A percentile compares a stretch with the other conserved stretches of the same genome.
Evolutionary conservation across 2,113 vertebrate species (phyloP).

Genomic region (Plecotus auritus): DNA sequence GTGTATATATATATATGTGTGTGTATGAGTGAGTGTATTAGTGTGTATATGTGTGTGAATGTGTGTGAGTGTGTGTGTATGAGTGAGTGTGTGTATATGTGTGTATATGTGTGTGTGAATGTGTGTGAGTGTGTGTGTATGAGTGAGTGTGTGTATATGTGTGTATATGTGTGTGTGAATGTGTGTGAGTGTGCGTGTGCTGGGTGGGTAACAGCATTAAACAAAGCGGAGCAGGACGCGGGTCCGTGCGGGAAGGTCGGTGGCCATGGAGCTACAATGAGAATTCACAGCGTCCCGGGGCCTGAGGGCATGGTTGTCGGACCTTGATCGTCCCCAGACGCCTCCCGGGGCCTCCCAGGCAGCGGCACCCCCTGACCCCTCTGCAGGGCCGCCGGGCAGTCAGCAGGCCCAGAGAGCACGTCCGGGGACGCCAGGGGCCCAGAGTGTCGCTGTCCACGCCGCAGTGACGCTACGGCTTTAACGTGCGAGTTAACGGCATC

Average conservation of each 20-base stretch:
- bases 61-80: no score
- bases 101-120: no score
- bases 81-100: no score
- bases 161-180: no score
- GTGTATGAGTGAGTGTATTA: no score
- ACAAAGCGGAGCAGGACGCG: neutral
- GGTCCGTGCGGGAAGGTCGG: neutral
- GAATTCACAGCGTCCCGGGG: neutral
- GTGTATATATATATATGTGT: no score
- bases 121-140: neutral
- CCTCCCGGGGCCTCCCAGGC: neutral
- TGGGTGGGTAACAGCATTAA: neutral
- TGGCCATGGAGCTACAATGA: neutral
- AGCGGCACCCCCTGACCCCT: neutral
- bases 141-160: neutral
- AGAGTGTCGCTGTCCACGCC: rapidly evolving
- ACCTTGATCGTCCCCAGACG: neutral
- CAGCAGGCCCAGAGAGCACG: no score
- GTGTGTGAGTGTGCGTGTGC: neutral
- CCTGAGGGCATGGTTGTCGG: rapidly evolving
- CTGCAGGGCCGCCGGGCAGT: no score
- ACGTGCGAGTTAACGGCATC: rapidly evolving
- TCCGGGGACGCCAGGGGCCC: neutral
- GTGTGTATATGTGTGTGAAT: no score
- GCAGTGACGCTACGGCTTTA: neutral